Evolutionary conservation across 1,140 invertebrate species (phyloP), one percentile per base, ranked within the genome.

Genomic region (Drosophila nikananu): DNA sequence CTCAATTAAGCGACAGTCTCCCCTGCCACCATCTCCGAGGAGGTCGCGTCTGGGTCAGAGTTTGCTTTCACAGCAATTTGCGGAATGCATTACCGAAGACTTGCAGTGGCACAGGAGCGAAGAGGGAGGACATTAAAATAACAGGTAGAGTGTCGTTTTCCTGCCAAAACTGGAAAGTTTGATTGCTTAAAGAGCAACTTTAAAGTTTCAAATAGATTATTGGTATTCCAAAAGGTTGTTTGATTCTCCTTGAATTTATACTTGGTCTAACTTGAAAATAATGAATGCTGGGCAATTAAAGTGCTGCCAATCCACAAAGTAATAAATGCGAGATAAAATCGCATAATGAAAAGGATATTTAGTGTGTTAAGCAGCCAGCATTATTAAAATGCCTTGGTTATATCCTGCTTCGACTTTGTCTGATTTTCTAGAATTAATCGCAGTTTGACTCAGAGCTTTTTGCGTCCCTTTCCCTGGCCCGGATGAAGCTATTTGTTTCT

Each of bases 351-450:
- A 32, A 32, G 35, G 37, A 32, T 52, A 52, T 68, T 25, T 32
- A 25, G 21, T 25, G 39, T 62, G 9, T 44, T 25, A 60, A 60
- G 12, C 35, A n/a, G 1, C 44, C 17, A 21, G 25, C 35, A 7
- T 51, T 70, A 35, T 39, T 52, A 66, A 42, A 42, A 25, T 27
- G 35, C 32, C 17, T 54, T 67, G 62, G 37, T 35, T 39, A 27
- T 30, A 59, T 70, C 44, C 70, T 23, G 23, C 54, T 12, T 6
- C 12, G 27, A 42, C 35, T 72, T 21, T 23, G 37, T n/a, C 37
- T 51, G 37, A 30, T 55, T 71, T 67, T 39, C 44, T 35, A 37
- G 61, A 66, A 70, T 59, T 73, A 71, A 59, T 73, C 66, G 42
- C 70, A 27, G 65, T 35, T 70, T 41, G 64, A 32, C n/a, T 35